A percentile compares a stretch with the other conserved stretches of the same genome.
Conservation (phyloP, 1,140 invertebrate genomes). For the Ceratosolen solmsi region DNA sequence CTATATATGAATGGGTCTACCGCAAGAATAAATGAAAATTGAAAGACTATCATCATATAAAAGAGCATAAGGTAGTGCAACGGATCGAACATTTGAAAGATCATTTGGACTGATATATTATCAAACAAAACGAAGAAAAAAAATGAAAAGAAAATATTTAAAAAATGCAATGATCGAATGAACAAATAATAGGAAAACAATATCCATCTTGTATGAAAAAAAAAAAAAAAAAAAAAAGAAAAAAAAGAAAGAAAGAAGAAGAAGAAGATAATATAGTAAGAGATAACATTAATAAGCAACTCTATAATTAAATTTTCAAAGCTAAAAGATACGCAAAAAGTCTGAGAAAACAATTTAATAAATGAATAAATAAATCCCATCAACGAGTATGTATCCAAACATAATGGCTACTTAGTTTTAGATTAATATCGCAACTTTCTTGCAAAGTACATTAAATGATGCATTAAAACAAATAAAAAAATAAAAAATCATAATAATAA, state of each 20-base stretch:
- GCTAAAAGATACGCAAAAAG: slow-evolving; percentile 40
- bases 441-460: not conserved
- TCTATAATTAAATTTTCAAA: slow-evolving; percentile 18
- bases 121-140: too few species aligned
- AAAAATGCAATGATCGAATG: too few species aligned
- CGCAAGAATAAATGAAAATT: slow-evolving; percentile 29
- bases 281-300: not conserved
- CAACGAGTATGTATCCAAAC: slow-evolving; percentile 13
- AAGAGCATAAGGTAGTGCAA: slow-evolving; percentile 23
- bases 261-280: not conserved
- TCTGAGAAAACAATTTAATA: slow-evolving; percentile 48
- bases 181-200: too few species aligned
- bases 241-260: too few species aligned
- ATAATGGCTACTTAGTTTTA: slow-evolving; percentile 16
- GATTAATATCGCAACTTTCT: slow-evolving; percentile 26
- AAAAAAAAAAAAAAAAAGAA: too few species aligned
- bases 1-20: slow-evolving; percentile 30
- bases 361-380: slow-evolving; percentile 45
- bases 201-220: too few species aligned
- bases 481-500: not conserved
- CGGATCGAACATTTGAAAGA: slow-evolving; percentile 28
- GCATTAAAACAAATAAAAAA: not conserved
- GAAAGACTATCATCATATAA: not conserved
- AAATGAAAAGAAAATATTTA: too few species aligned
- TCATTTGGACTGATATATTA: slow-evolving; percentile 34